Conservation (phyloP, 1,140 invertebrate species). For the Asbolus verrucosus region DNA sequence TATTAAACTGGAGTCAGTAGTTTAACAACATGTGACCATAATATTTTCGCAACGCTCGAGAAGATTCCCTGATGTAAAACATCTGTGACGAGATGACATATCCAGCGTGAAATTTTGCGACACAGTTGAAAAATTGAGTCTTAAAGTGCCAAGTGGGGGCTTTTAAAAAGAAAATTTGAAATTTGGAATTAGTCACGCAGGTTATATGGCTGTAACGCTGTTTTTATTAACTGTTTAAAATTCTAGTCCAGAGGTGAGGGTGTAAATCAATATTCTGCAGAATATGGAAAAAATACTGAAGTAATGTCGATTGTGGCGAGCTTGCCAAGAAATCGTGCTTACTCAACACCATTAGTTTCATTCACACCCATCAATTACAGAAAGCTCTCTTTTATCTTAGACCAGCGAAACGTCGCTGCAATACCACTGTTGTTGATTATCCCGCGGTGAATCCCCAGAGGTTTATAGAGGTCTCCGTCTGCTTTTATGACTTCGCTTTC, state of each 20-base stretch:
- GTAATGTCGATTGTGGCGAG: background rate
- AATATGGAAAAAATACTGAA: background rate
- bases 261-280: background rate
- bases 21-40: background rate
- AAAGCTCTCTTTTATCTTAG: background rate
- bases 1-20: slow-evolving; percentile 7
- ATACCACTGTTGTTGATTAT: background rate
- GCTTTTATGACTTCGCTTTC: background rate
- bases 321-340: slow-evolving; percentile 11
- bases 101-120: background rate
- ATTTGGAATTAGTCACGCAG: background rate
- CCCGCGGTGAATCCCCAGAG: slow-evolving; percentile 3
- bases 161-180: no score
- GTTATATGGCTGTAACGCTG: background rate
- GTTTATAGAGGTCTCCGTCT: background rate
- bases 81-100: background rate
- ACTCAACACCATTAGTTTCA: background rate
- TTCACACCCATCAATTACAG: slow-evolving; percentile 20
- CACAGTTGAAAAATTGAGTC: slow-evolving; percentile 14
- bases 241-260: background rate
- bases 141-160: no score
- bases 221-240: background rate
- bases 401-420: background rate
- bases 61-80: slow-evolving; percentile 5
- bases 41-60: slow-evolving; percentile 22